These are phyloP conservation scores for Phenganax stokvisi DNA, from an alignment of 92 coral and sea anemone species.

Conservation along the genomic window DNA sequence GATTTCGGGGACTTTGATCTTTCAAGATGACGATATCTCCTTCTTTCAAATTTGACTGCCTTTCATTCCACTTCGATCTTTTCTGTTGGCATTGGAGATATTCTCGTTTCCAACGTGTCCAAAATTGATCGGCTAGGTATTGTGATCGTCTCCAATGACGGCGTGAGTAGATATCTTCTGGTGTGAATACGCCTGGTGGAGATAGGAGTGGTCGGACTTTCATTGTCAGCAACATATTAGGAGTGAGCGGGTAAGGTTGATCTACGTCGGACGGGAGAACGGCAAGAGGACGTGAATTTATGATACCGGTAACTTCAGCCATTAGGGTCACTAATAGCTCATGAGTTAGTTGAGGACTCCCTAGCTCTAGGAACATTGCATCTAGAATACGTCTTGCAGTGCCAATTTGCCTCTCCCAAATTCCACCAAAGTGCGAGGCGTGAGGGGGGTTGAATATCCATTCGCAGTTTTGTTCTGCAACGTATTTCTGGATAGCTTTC, in stretches of 20 bases:
- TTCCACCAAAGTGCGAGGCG: slow-evolving; percentile 8
- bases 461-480: slow-evolving; percentile 13
- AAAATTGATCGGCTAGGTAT: slow-evolving; percentile 9
- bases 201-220: slow-evolving; percentile 13
- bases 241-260: slow-evolving; percentile 12
- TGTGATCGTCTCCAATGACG: slow-evolving; percentile 17
- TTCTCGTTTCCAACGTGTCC: slow-evolving; percentile 12
- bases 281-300: slow-evolving; percentile 9
- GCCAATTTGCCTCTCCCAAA: slow-evolving; percentile 12
- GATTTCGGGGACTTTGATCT: slow-evolving; percentile 14
- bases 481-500: slow-evolving; percentile 5
- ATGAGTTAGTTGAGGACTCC: slow-evolving; percentile 14
- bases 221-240: slow-evolving; percentile 4
- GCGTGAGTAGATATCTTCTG: slow-evolving; percentile 14
- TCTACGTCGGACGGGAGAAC: slow-evolving; percentile 10
- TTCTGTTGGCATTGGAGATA: slow-evolving; percentile 11
- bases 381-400: neutral
- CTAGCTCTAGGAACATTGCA: slow-evolving; percentile 17
- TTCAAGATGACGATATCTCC: slow-evolving; percentile 15
- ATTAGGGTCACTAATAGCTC: slow-evolving; percentile 14
- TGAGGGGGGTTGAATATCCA: slow-evolving; percentile 14
- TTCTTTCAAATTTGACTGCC: slow-evolving; percentile 14
- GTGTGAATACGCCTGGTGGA: slow-evolving; percentile 18
- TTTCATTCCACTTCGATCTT: slow-evolving; percentile 15
- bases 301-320: slow-evolving; percentile 15